These are phyloP conservation scores for Drosophila setifemur DNA, from an alignment of 1,140 invertebrate species.

Conservation along the genomic window DNA sequence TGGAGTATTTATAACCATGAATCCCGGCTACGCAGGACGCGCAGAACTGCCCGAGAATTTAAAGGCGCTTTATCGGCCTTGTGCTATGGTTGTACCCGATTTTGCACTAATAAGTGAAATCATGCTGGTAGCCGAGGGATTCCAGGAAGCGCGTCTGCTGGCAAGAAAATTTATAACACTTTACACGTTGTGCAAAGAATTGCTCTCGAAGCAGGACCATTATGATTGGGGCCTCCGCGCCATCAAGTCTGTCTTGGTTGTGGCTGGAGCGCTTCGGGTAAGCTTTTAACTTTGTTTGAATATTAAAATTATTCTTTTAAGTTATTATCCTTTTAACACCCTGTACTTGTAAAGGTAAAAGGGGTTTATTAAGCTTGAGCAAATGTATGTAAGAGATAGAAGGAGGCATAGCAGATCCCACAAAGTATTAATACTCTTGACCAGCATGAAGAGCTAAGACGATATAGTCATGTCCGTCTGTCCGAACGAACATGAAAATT, in stretches of 20 bases:
- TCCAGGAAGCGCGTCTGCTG: slow-evolving; percentile 95
- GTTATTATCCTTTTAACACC: background rate
- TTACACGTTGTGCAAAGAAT: slow-evolving; percentile 96
- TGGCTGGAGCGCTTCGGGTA: slow-evolving; percentile 96
- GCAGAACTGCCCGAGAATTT: slow-evolving; percentile 94
- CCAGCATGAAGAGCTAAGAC: too few species aligned
- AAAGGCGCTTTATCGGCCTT: slow-evolving; percentile 96
- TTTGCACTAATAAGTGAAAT: slow-evolving; percentile 99
- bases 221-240: slow-evolving; percentile 98
- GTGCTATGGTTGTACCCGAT: slow-evolving; percentile 99
- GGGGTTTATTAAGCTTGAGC: too few species aligned
- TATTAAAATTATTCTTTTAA: too few species aligned
- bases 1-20: slow-evolving; percentile 99
- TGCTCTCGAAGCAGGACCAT: slow-evolving; percentile 98
- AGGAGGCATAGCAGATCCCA: too few species aligned
- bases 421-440: too few species aligned
- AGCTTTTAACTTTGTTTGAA: too few species aligned
- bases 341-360: too few species aligned
- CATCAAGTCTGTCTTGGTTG: slow-evolving; percentile 97
- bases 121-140: slow-evolving; percentile 98
- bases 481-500: too few species aligned
- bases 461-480: too few species aligned
- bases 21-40: slow-evolving; percentile 96
- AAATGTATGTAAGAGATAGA: too few species aligned
- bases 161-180: slow-evolving; percentile 98